These are phyloP conservation scores for Polydesmus complanatus DNA, from an alignment of 2,888 invertebrate species.

Conservation along the genomic window DNA sequence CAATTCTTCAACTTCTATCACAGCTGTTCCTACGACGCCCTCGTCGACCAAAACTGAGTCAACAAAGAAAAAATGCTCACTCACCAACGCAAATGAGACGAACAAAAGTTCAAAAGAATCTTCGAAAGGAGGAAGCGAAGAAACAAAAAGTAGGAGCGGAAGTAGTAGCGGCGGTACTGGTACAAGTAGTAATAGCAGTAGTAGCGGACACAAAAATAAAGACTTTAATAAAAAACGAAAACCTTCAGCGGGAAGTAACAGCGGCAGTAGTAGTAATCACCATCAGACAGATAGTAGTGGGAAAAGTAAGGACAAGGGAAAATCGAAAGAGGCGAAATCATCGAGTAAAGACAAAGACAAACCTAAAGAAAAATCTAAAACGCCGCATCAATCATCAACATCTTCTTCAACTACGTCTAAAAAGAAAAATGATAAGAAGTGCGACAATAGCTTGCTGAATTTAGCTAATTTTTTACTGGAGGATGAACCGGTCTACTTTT, in stretches of 20 bases:
- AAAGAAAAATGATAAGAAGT: conserved; percentile 10
- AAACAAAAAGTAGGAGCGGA: conserved; percentile 17
- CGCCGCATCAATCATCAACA: too few relatives aligned
- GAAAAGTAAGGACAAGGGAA: conserved; percentile 35
- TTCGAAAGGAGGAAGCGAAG: conserved; percentile 13
- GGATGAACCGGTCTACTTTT: conserved; percentile 70
- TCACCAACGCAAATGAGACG: not conserved
- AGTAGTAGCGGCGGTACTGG: conserved; percentile 21
- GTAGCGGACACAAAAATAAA: too few relatives aligned
- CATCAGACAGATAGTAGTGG: conserved; percentile 40
- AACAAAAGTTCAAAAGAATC: conserved; percentile 1
- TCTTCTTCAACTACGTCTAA: conserved; percentile 44
- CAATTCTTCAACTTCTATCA: too few relatives aligned
- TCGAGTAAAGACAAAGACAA: too few relatives aligned
- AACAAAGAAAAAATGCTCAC: not conserved
- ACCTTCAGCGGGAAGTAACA: too few relatives aligned
- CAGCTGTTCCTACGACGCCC: not conserved
- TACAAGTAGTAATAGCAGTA: conserved; percentile 19
- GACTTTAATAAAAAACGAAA: too few relatives aligned
- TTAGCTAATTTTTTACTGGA: conserved; percentile 48
- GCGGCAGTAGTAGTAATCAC: too few relatives aligned
- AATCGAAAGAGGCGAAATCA: conserved; percentile 52
- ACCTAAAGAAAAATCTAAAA: too few relatives aligned
- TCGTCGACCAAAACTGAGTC: not conserved
- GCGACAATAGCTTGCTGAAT: not conserved